Base-by-base conservation (phyloP, 1,140 invertebrate genomes). In the Drosophila virilis region DNA sequence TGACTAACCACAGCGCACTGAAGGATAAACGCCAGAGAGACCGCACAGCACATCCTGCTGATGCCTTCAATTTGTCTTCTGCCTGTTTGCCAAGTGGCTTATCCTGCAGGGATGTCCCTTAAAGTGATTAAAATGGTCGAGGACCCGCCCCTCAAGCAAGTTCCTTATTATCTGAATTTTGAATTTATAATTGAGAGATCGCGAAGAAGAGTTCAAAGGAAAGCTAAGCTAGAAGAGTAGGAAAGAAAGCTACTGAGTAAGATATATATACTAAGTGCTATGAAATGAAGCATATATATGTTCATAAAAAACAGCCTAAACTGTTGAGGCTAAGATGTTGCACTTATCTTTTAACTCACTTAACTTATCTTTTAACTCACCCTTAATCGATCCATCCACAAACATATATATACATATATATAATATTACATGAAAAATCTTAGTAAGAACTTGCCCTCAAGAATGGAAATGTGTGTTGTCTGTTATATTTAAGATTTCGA, bases 1-100 rank as follows among this genome's bases (percentile, higher is more conserved):
- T 42, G 58, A 58, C 64, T 68, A 68, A 68, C 70, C 70, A 60
- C 64, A 73, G 55, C 15, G 61, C 61, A 71, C 43, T 71, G 42
- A 48, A 64, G 50, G 13, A 64, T 55, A 50, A 66, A 71, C 68
- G 65, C 60, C 35, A 54, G 70, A 65, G 55, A 67, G 6, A 22
- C 17, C 62, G 48, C 70, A 73, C 10, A 45, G 48, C 70, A 73
- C 10, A 45, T 28, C 28, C 42, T 28, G 55, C 51, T 68, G 55
- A 52, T 45, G 48, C 40, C 57, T 52, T 54, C 42, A 40, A 48
- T 72, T 72, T 72, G 54, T 67, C 46, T 73, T 54, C 22, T 45
- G 54, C 13, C 43, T 15, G 22, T 50, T 50, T 42, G 33, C 9
- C 37, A 58, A 43, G 54, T 17, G 28, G 28, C 42, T 15, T 38